Percentiles rank a stretch among this genome's conserved stretches.
Evolutionary conservation across 2,797 vertebrate species (phyloP).

Genomic region (Pangasius sanitwongsei): DNA sequence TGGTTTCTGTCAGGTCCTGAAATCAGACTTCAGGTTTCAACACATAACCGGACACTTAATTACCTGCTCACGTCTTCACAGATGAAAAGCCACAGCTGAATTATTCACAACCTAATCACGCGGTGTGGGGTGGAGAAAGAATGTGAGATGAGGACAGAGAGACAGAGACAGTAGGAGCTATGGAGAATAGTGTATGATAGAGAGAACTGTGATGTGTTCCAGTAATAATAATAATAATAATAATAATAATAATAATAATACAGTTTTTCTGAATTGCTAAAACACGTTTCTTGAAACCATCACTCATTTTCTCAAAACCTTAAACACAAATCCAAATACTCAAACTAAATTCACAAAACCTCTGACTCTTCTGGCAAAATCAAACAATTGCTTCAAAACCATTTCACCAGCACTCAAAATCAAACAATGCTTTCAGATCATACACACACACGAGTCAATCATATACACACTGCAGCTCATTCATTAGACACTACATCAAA

Average conservation of each 20-base stretch:
- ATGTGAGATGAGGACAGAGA: neutral
- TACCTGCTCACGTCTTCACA: slow-evolving; percentile 34
- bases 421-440: too few species aligned
- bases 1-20: neutral
- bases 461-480: too few species aligned
- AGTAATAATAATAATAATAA: neutral
- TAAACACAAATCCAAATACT: too few species aligned
- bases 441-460: too few species aligned
- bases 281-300: too few species aligned
- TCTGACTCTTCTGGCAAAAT: too few species aligned
- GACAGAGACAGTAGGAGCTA: neutral
- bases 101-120: slow-evolving; percentile 33
- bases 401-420: too few species aligned
- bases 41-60: slow-evolving; percentile 54
- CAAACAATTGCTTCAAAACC: too few species aligned
- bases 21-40: neutral
- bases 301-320: too few species aligned
- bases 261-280: too few species aligned
- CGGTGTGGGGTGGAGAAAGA: neutral
- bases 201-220: neutral
- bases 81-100: slow-evolving; percentile 40
- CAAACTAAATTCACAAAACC: too few species aligned
- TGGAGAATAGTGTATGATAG: neutral
- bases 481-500: too few species aligned
- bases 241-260: neutral